Conservation (phyloP, 2,113 vertebrate genomes). For the Bubo bubo region DNA sequence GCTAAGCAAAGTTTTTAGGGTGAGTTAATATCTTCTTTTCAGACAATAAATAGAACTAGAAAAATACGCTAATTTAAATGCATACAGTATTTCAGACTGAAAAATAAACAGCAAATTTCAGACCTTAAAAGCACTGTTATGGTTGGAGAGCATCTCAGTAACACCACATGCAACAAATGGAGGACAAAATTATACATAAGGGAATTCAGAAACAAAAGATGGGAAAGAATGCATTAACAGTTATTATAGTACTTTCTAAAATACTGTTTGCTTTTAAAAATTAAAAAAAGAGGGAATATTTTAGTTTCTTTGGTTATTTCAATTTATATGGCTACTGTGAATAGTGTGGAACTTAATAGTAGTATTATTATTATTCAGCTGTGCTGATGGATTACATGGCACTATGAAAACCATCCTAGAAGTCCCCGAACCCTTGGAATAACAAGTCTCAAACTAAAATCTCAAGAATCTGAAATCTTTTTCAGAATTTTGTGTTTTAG, state of each 20-base stretch:
- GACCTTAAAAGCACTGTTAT: neutral
- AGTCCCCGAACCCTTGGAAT: neutral
- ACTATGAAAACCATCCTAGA: neutral
- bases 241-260: neutral
- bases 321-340: neutral
- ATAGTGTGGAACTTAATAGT: neutral
- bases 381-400: neutral
- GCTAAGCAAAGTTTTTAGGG: neutral
- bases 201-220: neutral
- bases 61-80: neutral
- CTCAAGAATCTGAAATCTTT: neutral
- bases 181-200: neutral
- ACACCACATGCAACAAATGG: neutral
- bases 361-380: neutral
- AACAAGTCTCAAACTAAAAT: neutral
- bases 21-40: neutral
- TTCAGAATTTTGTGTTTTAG: neutral
- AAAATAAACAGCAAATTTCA: neutral
- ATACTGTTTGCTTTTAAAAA: neutral
- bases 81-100: neutral
- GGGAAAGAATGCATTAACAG: neutral
- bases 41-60: neutral
- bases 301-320: neutral
- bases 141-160: neutral
- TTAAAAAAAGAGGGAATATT: neutral